Evolutionary conservation across 2,888 invertebrate species (phyloP).

Genomic region (Carabus problematicus): DNA sequence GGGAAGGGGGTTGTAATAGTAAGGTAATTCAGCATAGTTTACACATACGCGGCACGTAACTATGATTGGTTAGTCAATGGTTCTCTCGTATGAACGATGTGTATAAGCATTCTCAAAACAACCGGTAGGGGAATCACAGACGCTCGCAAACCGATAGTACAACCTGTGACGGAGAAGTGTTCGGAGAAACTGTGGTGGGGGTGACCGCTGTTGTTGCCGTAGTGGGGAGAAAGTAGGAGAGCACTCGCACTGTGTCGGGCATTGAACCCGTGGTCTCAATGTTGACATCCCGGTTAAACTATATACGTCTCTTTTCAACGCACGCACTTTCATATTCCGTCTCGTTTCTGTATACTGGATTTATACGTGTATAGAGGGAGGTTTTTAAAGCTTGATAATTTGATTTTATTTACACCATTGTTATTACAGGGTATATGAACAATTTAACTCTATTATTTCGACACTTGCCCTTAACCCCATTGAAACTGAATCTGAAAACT

Average conservation of each 20-base stretch:
- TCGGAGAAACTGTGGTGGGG: not conserved
- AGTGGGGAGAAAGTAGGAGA: constrained; percentile 52
- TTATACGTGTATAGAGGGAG: constrained; percentile 34
- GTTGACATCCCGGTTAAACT: constrained; percentile 56
- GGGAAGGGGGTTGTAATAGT: constrained; percentile 2
- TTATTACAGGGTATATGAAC: constrained; percentile 3
- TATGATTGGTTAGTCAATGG: constrained; percentile 29
- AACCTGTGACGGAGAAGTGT: not conserved
- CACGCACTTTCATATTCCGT: not conserved
- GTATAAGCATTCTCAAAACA: constrained; percentile 7
- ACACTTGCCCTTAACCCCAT: too few relatives aligned
- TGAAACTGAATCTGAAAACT: too few relatives aligned
- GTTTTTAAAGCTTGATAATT: constrained; percentile 32
- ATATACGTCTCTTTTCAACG: constrained; percentile 26
- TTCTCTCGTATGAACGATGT: constrained; percentile 32
- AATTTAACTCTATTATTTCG: too few relatives aligned
- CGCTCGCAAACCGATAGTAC: not conserved
- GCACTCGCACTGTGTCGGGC: constrained; percentile 56
- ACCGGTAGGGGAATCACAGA: constrained; percentile 7
- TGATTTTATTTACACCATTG: constrained; percentile 8
- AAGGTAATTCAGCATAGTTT: not conserved
- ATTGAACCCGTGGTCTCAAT: constrained; percentile 57
- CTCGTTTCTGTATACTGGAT: constrained; percentile 8
- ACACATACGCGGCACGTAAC: constrained; percentile 17
- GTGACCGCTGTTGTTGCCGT: constrained; percentile 14